Evolutionary conservation across 2,888 invertebrate species (phyloP), one percentile per base, ranked within the genome.

Genomic region (Ormyrus thymus): DNA sequence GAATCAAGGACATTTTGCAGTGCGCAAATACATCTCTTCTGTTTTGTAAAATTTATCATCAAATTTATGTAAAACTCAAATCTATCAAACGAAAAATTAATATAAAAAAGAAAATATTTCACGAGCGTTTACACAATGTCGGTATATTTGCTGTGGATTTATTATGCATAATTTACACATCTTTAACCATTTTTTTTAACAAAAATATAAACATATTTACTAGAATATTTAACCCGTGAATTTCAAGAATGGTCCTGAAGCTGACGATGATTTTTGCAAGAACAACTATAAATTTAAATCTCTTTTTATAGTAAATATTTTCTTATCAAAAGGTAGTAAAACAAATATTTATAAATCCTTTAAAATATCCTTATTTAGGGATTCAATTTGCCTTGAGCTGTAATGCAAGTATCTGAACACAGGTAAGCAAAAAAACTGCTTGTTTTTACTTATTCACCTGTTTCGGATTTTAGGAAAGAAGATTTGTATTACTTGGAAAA

Each of bases 361-460:
- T 73, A 65, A 45, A 75, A 51, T 75, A 66, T 56, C 13, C 43
- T 66, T 66, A 66, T 66, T 66, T 74, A 58, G 66, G 45, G 43
- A 45, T 75, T 66, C 15, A 29, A 53, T 59, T 29, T 65, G 29
- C 3, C 56, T 73, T 48, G 65, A 15, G 64, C 48, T 9, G 15
- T 53, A 15, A 51, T 45, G 59, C 29, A 61, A 53, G 66, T 29
- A 48, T 53, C 10, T 50, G 29, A 56, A 10, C 46, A 59, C 66
- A 75, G 75, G 75, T 75, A 75, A 75, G 75, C 66, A 53, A 59
- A 58, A 66, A 56, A 56, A 56, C 48, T 61, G 68, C 59, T 66
- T 68, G n/a, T 68, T 74, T 56, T 29, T 29, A 29, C 43, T 59
- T 29, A 69, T 6, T 29, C 6, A 7, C 11, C 29, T 29, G 29